These are phyloP conservation scores for Pachypanchax playfairii DNA, from an alignment of 2,113 vertebrate species.

Conservation along the genomic window DNA sequence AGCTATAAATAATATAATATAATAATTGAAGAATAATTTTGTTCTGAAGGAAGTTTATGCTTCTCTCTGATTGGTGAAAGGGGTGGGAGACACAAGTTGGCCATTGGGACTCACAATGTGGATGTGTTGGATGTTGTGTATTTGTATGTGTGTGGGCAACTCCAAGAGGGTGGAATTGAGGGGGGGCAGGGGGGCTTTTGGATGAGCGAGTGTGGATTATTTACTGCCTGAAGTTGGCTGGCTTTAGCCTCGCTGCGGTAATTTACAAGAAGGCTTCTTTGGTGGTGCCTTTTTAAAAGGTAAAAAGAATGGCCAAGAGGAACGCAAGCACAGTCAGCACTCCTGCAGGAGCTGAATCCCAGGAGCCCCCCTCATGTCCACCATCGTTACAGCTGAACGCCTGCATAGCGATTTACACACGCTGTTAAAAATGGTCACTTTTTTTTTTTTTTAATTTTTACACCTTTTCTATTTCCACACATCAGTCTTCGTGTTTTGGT, in stretches of 20 bases:
- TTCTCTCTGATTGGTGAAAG: conserved; percentile 73
- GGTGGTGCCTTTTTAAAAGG: conserved; percentile 77
- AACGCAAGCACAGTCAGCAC: conserved; percentile 69
- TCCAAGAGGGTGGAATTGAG: conserved; percentile 70
- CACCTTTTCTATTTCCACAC: conserved; percentile 17
- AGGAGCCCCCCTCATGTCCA: conserved; percentile 48
- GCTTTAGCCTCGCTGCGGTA: conserved; percentile 74
- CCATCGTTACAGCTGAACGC: conserved; percentile 42
- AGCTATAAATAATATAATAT: conserved; percentile 72
- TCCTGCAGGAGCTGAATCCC: conserved; percentile 53
- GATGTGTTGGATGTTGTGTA: conserved; percentile 46
- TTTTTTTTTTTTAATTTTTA: conserved; percentile 7
- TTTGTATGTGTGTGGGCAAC: conserved; percentile 68
- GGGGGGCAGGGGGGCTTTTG: conserved; percentile 73
- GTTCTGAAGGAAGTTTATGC: conserved; percentile 76
- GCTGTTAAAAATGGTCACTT: conserved; percentile 7
- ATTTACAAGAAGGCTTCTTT: conserved; percentile 80
- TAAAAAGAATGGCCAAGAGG: conserved; percentile 71
- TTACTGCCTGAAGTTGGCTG: conserved; percentile 81
- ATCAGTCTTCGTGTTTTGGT: background rate
- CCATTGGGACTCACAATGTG: conserved; percentile 40
- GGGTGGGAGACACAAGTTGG: conserved; percentile 62
- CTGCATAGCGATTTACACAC: conserved; percentile 28
- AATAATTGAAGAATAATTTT: conserved; percentile 73
- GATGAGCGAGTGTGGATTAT: conserved; percentile 79